These are phyloP conservation scores for Euglossa dilemma DNA, from an alignment of 1,140 invertebrate species.

Conservation along the genomic window DNA sequence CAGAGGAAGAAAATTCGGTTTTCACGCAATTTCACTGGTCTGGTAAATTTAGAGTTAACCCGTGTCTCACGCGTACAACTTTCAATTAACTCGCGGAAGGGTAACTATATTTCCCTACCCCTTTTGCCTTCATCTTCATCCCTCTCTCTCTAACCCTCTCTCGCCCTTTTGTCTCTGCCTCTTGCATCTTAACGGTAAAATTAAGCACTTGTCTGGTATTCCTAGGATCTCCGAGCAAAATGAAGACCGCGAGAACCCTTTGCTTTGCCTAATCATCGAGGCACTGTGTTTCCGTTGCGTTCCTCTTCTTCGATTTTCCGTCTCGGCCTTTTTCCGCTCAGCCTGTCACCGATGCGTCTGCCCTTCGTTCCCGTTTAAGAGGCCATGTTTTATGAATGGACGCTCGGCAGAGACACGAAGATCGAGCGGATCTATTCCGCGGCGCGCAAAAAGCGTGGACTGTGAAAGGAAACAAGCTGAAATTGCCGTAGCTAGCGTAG, in stretches of 20 bases:
- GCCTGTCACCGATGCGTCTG: not conserved
- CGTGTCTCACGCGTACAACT: not conserved
- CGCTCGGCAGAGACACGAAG: not conserved
- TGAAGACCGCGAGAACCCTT: too few relatives aligned
- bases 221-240: not conserved
- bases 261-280: not conserved
- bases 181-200: not conserved
- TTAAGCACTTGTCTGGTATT: not conserved
- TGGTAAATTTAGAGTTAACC: too few relatives aligned
- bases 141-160: not conserved
- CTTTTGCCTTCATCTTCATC: not conserved
- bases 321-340: not conserved
- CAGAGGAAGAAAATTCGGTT: too few relatives aligned
- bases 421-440: constrained; percentile 10
- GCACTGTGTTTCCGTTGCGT: not conserved
- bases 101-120: not conserved
- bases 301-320: not conserved
- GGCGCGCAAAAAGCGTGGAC: constrained; percentile 7
- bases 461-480: constrained; percentile 15
- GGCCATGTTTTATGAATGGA: constrained; percentile 23
- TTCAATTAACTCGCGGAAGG: not conserved
- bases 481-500: not conserved
- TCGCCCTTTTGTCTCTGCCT: not conserved
- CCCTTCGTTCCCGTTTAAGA: constrained; percentile 8
- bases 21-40: too few relatives aligned